Evolutionary conservation across 2,113 vertebrate species (phyloP), one percentile per base, ranked within the genome.

Genomic region (Acrocephalus arundinaceus): DNA sequence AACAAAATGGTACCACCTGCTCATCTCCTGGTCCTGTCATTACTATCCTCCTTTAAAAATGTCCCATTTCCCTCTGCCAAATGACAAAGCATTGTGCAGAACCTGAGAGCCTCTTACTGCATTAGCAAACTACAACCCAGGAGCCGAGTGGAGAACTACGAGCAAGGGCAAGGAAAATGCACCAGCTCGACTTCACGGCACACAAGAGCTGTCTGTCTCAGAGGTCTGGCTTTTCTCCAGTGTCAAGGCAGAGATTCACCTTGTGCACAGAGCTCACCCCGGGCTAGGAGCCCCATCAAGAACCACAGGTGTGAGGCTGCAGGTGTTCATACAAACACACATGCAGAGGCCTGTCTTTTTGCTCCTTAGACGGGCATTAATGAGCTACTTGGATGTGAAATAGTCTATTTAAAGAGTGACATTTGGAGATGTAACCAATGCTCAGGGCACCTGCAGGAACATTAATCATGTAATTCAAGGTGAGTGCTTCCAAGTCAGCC

Each of bases 321-420:
- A 90, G 73, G 55, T 74, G 39, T 13, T 76, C 45, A 12, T 1
- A 28, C 27, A 43, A 11, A 73, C 27, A 18, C 11, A 22, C 25
- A 12, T 3, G 35, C 79, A 67, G 45, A 49, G 37, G 22, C 74
- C 33, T 3, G 59, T 51, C 63, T 51, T 66, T 31, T 28, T 28
- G 33, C 63, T 87, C 91, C 78, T 76, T 51, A 59, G 55, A 46
- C 6, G 17, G 67, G n/a, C 45, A 31, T 28, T 37, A 63, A 48
- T 10, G 43, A 85, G n/a, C 45, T 62, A 11, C 61, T 65, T 35
- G 35, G 67, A 74, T 7, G 33, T 22, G 54, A 85, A 59, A 78
- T 6, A 41, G 19, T 45, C 79, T 96, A 93, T 93, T 96, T 94
- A 96, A 78, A 76, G 83, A 84, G 35, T 68, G 90, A 95, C 90